These are phyloP conservation scores for Eretmocerus hayati DNA, from an alignment of 2,888 invertebrate species.

Conservation along the genomic window DNA sequence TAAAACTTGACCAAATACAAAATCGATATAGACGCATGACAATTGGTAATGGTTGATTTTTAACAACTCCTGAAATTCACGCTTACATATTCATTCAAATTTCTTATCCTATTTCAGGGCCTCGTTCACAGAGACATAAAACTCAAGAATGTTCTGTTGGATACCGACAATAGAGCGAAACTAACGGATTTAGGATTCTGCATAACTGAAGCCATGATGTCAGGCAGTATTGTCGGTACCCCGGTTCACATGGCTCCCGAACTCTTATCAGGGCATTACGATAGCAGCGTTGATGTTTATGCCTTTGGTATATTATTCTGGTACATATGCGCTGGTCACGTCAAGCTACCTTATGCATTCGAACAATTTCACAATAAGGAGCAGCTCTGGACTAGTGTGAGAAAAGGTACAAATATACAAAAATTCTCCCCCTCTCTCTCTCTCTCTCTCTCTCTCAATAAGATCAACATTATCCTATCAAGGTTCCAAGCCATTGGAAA, in stretches of 20 bases:
- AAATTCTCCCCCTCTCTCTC: no score
- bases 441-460: no score
- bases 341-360: constrained; percentile 69
- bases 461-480: no score
- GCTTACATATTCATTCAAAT: no score
- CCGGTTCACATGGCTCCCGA: constrained; percentile 92
- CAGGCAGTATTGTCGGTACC: constrained; percentile 80
- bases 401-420: constrained; percentile 65
- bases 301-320: constrained; percentile 86
- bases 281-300: constrained; percentile 79
- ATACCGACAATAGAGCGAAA: constrained; percentile 65
- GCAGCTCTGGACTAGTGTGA: constrained; percentile 77
- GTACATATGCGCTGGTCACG: constrained; percentile 81
- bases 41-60: no score
- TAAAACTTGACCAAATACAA: no score
- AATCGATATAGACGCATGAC: no score
- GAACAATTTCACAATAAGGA: constrained; percentile 81
- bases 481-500: no score
- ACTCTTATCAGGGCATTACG: constrained; percentile 71
- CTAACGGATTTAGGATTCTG: constrained; percentile 86
- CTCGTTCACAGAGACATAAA: constrained; percentile 85
- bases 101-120: constrained; percentile 46
- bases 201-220: constrained; percentile 84
- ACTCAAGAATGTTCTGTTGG: constrained; percentile 80
- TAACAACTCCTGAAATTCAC: no score